Conservation (phyloP, 1,140 invertebrate genomes). For the Hyphantria cunea region DNA sequence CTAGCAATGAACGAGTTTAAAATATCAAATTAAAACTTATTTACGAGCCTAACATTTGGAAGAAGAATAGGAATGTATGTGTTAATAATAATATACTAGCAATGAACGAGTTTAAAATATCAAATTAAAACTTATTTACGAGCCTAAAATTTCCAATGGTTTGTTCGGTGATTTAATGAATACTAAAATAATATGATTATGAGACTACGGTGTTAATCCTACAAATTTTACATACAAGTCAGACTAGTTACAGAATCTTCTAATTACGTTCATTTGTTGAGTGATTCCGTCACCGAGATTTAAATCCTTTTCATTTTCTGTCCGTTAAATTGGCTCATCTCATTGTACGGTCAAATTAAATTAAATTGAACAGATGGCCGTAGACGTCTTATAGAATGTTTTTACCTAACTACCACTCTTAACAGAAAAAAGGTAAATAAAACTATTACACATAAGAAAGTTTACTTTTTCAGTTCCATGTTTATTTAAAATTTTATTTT, state of each 20-base stretch:
- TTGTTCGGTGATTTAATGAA: no score
- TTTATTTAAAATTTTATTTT: not conserved
- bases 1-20: no score
- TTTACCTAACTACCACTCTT: not conserved
- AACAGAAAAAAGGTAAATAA: not conserved
- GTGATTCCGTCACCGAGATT: constrained; percentile 37
- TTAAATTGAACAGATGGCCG: not conserved
- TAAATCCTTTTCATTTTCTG: constrained; percentile 44
- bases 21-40: no score
- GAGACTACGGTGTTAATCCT: no score
- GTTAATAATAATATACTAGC: no score
- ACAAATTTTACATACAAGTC: constrained; percentile 55
- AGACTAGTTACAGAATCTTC: constrained; percentile 36
- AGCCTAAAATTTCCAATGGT: no score
- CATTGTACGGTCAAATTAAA: constrained; percentile 11
- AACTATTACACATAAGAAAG: not conserved
- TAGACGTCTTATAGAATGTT: constrained; percentile 6
- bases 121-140: no score
- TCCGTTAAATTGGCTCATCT: constrained; percentile 57
- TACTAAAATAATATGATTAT: no score
- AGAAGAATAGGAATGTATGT: no score
- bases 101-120: no score
- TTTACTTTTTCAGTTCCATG: not conserved
- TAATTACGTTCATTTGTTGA: constrained; percentile 53
- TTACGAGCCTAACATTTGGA: no score